A percentile compares a stretch with the other conserved stretches of the same genome.
Conservation (phyloP, 2,797 vertebrate genomes). For the Gallinago nigripennis region DNA sequence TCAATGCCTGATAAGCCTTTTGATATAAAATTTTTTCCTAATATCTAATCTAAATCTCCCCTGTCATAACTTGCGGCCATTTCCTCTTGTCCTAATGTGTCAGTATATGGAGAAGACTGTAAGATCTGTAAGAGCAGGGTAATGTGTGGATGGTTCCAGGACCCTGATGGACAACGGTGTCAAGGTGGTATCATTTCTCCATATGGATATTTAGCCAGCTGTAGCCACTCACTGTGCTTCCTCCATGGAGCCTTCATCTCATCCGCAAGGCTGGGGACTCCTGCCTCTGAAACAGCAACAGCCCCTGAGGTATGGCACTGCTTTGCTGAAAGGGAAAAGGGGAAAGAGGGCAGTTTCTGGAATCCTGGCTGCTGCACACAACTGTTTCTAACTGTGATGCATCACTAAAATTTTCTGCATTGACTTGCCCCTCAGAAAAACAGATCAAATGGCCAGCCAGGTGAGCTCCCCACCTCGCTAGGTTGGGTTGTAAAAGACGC, state of each 20-base stretch:
- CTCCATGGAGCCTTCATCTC: background rate
- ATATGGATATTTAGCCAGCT: background rate
- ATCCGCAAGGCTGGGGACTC: background rate
- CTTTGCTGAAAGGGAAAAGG: background rate
- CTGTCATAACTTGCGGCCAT: background rate
- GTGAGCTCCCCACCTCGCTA: background rate
- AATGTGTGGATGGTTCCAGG: background rate
- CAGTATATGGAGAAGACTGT: background rate
- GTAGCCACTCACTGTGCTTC: background rate
- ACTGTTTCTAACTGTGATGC: background rate
- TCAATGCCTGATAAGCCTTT: background rate
- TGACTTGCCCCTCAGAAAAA: background rate
- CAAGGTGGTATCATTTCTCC: background rate
- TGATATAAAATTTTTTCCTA: background rate
- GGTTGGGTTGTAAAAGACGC: background rate
- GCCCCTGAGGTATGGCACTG: too few species aligned
- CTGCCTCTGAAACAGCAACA: background rate
- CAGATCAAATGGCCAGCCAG: background rate
- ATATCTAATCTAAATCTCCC: background rate
- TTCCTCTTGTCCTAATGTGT: background rate
- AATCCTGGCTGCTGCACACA: background rate
- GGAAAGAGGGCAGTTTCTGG: background rate
- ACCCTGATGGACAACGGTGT: background rate
- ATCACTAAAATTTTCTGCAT: background rate
- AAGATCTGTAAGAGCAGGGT: background rate